Percentiles rank a stretch among this genome's conserved stretches.
phyloP scores from a whole-genome alignment of 2,113 vertebrate species.

The Hippocampus guttulatus region DNA sequence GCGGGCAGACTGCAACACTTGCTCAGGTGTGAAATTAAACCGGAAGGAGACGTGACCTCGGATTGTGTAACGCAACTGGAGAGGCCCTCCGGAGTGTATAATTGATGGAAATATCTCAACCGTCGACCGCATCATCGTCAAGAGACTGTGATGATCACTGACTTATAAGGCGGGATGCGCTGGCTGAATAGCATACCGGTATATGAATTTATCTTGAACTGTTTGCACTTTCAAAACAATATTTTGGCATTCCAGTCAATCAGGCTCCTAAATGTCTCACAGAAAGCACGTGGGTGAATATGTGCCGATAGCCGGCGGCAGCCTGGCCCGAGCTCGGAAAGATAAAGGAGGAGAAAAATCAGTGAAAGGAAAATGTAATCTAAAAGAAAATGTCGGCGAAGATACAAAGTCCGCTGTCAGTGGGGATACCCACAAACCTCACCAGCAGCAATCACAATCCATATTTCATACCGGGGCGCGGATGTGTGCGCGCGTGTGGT shows the following conservation, averaged over 20 bases:
- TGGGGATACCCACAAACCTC: constrained; percentile 36
- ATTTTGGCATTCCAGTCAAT: constrained; percentile 25
- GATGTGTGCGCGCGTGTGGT: constrained; percentile 15
- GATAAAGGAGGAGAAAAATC: constrained; percentile 40
- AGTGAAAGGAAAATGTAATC: constrained; percentile 34
- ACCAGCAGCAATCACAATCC: constrained; percentile 57
- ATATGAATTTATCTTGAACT: constrained; percentile 4
- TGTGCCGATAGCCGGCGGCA: constrained; percentile 9
- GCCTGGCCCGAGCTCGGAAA: constrained; percentile 6
- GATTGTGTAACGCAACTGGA: constrained; percentile 39
- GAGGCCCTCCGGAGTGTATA: constrained; percentile 42
- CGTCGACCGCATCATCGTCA: constrained; percentile 17
- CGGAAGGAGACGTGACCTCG: constrained; percentile 50
- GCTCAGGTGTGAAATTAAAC: constrained; percentile 76
- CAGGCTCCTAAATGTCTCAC: constrained; percentile 17
- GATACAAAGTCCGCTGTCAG: constrained; percentile 52
- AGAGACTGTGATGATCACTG: constrained; percentile 30
- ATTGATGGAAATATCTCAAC: constrained; percentile 44
- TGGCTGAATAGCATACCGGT: constrained; percentile 2
- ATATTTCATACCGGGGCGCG: constrained; percentile 38
- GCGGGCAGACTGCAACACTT: constrained; percentile 36
- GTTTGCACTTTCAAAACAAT: constrained; percentile 13
- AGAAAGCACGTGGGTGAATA: constrained; percentile 29
- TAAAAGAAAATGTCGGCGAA: constrained; percentile 36
- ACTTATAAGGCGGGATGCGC: constrained; percentile 19